phyloP scores from a whole-genome alignment of 2,888 invertebrate genomes.

The Drosophila yooni region DNA sequence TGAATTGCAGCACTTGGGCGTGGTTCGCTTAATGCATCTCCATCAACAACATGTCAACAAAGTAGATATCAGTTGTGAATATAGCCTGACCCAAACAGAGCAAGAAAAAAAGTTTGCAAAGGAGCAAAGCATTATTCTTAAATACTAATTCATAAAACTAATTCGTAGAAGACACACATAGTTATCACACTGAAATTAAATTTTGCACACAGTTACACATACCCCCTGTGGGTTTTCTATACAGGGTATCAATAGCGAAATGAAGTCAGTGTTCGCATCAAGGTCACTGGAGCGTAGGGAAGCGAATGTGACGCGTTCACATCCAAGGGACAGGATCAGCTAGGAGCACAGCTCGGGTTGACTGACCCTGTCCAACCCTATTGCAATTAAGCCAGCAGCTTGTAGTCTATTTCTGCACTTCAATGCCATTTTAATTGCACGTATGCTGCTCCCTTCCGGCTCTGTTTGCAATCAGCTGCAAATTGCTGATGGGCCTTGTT shows the following conservation, averaged over 20 bases:
- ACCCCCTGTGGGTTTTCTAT: not conserved
- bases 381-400: slow-evolving; percentile 55
- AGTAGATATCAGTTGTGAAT: not conserved
- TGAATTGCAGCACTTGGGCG: not conserved
- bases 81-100: not conserved
- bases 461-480: slow-evolving; percentile 35
- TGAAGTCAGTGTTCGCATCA: slow-evolving; percentile 29
- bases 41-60: not conserved
- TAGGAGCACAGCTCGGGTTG: slow-evolving; percentile 20
- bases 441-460: slow-evolving; percentile 6
- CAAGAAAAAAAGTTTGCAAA: not conserved
- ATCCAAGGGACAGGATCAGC: slow-evolving; percentile 49
- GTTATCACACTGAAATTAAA: not conserved
- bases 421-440: slow-evolving; percentile 67
- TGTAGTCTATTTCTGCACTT: slow-evolving; percentile 36
- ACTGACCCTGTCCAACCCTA: slow-evolving; percentile 26
- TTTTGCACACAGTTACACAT: not conserved
- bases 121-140: too few species aligned
- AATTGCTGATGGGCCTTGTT: slow-evolving; percentile 13
- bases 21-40: not conserved
- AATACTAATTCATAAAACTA: not conserved
- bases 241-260: not conserved
- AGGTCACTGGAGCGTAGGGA: slow-evolving; percentile 19
- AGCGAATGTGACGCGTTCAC: slow-evolving; percentile 31
- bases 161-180: not conserved